These are phyloP conservation scores for Leucozona laternaria DNA, from an alignment of 2,888 invertebrate species.

Conservation along the genomic window DNA sequence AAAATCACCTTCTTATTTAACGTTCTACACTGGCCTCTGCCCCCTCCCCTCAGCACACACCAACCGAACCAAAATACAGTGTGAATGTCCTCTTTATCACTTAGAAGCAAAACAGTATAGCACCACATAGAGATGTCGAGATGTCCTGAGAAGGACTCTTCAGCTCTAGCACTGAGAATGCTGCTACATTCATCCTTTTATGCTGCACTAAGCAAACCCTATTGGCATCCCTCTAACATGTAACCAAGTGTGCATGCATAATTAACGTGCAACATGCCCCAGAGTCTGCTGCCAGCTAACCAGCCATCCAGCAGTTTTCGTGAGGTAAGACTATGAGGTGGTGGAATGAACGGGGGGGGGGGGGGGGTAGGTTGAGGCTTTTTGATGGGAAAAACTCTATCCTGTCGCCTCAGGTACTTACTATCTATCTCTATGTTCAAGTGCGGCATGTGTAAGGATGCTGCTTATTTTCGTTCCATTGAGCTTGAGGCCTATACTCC, in stretches of 20 bases:
- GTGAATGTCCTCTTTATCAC: slow-evolving; percentile 70
- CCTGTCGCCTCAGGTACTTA: slow-evolving; percentile 49
- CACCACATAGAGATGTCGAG: slow-evolving; percentile 39
- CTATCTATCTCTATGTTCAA: slow-evolving; percentile 19
- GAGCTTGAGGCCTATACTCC: slow-evolving; percentile 53
- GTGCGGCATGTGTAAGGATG: slow-evolving; percentile 35
- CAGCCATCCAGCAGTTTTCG: slow-evolving; percentile 21
- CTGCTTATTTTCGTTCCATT: slow-evolving; percentile 60
- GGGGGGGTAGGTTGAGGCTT: background rate
- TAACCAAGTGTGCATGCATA: slow-evolving; percentile 73
- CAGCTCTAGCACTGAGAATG: slow-evolving; percentile 36
- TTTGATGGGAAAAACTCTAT: slow-evolving; percentile 18
- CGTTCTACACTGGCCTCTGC: background rate
- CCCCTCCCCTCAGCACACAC: background rate
- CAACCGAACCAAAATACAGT: slow-evolving; percentile 46
- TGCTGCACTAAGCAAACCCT: slow-evolving; percentile 64
- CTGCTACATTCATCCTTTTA: slow-evolving; percentile 67
- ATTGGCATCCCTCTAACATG: slow-evolving; percentile 67
- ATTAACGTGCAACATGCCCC: slow-evolving; percentile 72
- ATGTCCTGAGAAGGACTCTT: slow-evolving; percentile 61
- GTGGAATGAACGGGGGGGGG: no score
- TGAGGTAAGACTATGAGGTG: background rate
- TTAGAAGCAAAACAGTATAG: slow-evolving; percentile 12
- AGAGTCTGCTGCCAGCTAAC: slow-evolving; percentile 51
- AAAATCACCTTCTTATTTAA: slow-evolving; percentile 18